A percentile compares a stretch with the other conserved stretches of the same genome.
Evolutionary conservation across 2,113 vertebrate species (phyloP).

Genomic region (Brienomyrus longianalis): DNA sequence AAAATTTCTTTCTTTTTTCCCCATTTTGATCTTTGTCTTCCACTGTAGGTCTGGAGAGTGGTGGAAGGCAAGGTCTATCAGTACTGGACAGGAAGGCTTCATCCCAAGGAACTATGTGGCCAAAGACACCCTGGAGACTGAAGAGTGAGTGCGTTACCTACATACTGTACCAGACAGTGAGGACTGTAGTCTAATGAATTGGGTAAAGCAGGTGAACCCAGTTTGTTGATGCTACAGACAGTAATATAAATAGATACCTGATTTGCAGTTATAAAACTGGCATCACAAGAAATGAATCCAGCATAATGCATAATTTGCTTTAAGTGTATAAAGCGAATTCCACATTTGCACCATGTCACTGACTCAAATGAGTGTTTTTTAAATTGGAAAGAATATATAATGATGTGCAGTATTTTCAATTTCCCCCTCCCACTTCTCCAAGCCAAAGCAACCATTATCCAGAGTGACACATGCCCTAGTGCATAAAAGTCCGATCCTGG

Average conservation of each 20-base stretch:
- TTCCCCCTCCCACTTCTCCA: neutral
- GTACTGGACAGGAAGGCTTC: slow-evolving; percentile 65
- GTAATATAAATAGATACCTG: neutral
- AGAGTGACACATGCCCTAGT: neutral
- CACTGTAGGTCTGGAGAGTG: slow-evolving; percentile 78
- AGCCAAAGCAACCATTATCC: neutral
- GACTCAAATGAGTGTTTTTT: neutral
- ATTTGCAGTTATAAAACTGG: neutral
- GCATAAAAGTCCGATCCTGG: neutral
- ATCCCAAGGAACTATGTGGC: slow-evolving; percentile 95
- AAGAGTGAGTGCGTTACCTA: slow-evolving; percentile 74
- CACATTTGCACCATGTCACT: neutral
- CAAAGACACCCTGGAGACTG: slow-evolving; percentile 77
- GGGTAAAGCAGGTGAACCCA: neutral
- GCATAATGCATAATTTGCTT: neutral
- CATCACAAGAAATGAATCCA: neutral
- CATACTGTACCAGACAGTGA: too few relatives aligned
- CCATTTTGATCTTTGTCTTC: neutral
- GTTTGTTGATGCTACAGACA: neutral
- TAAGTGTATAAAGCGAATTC: neutral
- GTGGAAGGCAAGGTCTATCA: slow-evolving; percentile 73
- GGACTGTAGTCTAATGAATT: neutral
- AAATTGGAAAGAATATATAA: neutral
- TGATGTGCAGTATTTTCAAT: neutral
- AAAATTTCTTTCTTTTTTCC: neutral